phyloP scores from a whole-genome alignment of 2,113 vertebrate species.

The Scomber colias region DNA sequence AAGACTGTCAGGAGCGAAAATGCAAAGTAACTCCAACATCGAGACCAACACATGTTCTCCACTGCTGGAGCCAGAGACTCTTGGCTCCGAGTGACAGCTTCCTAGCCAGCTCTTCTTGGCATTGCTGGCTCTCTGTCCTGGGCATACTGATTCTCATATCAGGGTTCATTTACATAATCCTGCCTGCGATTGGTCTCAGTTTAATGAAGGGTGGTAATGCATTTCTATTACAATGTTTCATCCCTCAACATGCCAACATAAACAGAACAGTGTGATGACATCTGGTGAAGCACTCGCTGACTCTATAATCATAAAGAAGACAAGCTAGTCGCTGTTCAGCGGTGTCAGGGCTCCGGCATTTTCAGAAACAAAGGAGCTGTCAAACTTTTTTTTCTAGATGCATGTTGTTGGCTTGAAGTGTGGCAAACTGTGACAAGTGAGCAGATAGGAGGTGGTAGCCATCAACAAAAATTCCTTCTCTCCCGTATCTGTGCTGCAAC shows the following conservation, averaged over 20 bases:
- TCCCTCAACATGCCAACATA: conserved; percentile 68
- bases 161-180: conserved; percentile 80
- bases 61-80: conserved; percentile 76
- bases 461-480: conserved; percentile 28
- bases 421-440: conserved; percentile 43
- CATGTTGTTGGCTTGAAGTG: conserved; percentile 33
- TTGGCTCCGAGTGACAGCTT: conserved; percentile 70
- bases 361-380: conserved; percentile 62
- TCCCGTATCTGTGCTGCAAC: conserved; percentile 7
- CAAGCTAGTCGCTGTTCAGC: conserved; percentile 40
- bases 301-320: conserved; percentile 65
- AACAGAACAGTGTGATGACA: conserved; percentile 70
- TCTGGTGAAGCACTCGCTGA: conserved; percentile 61
- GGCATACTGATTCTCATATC: conserved; percentile 78
- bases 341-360: conserved; percentile 34
- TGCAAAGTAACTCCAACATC: conserved; percentile 77
- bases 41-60: conserved; percentile 79
- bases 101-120: conserved; percentile 79
- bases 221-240: conserved; percentile 81
- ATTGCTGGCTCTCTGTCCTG: conserved; percentile 64
- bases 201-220: conserved; percentile 81
- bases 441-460: conserved; percentile 35
- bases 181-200: conserved; percentile 73
- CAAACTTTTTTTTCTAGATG: conserved; percentile 49
- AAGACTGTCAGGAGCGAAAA: conserved; percentile 77